Evolutionary conservation across 2,113 vertebrate genomes (phyloP).

Genomic region (Podilymbus podiceps): DNA sequence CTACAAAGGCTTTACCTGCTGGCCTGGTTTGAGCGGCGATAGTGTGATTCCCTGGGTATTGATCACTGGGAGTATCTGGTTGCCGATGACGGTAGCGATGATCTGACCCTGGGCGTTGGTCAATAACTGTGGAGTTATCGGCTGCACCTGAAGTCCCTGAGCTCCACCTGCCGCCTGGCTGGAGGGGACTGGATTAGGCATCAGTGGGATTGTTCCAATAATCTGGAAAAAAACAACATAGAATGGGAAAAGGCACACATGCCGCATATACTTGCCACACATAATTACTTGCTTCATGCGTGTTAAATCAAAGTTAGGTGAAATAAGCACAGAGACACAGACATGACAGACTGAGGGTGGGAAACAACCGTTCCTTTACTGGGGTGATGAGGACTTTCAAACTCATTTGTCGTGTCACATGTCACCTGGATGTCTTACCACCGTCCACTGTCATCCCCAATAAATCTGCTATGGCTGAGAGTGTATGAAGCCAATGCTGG

Average conservation of each 20-base stretch:
- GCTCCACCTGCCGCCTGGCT: constrained; percentile 88
- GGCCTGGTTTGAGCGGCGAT: constrained; percentile 96
- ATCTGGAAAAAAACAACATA: constrained; percentile 82
- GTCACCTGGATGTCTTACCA: neutral
- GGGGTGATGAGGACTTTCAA: neutral
- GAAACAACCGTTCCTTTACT: neutral
- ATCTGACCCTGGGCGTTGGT: constrained; percentile 99
- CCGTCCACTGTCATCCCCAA: neutral
- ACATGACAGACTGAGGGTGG: neutral
- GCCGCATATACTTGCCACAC: neutral
- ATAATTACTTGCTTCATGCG: neutral
- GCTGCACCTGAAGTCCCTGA: constrained; percentile 96
- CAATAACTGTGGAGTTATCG: constrained; percentile 96
- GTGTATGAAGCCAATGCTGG: neutral
- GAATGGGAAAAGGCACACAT: neutral
- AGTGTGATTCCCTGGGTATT: constrained; percentile 99
- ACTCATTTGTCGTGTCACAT: accelerated
- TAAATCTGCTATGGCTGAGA: neutral
- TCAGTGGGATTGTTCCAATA: constrained; percentile 97
- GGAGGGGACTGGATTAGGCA: constrained; percentile 92
- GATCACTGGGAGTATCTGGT: constrained; percentile 99
- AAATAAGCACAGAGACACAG: neutral
- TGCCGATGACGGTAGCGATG: constrained; percentile 98
- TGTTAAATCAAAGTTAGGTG: neutral
- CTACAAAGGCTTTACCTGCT: constrained; percentile 82